Evolutionary conservation across 2,888 invertebrate genomes (phyloP), one percentile per base, ranked within the genome.

Genomic region (Brenthis daphne): DNA sequence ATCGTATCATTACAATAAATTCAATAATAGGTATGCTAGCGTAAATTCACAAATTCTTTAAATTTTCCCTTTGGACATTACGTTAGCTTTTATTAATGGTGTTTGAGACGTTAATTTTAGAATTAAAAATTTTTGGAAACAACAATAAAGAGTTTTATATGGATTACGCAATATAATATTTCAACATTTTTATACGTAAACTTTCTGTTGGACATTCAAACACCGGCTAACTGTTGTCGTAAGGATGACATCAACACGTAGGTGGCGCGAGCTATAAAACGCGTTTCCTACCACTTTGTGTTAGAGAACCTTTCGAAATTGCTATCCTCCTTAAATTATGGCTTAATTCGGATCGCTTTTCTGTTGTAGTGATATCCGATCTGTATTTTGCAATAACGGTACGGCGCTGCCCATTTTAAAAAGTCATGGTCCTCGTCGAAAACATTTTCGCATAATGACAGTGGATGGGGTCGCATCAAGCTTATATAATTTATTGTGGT

Each of bases 311-410:
- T 88, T 89, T 86, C 86, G 85, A 86, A 89, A 87, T 82, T 81
- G 77, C 79, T 84, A 84, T 88, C 85, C 81, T 84, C 83, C 80
- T 85, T 87, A 90, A 90, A 82, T 88, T 89, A 90, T 91, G 87
- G 87, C 90, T 92, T 90, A 90, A 92, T 91, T 90, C 82, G 78
- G 83, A 81, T 85, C 82, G 81, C 79, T 79, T 84, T 81, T 85
- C 83, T 80, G 84, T 85, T 85, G 84, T 85, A 80, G 76, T 82
- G 83, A 84, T 84, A 85, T 85, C 82, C 82, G 84, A 83, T 83
- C 82, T 73, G 76, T 76, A 75, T 81, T 80, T 82, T 79, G 79
- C 77, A 80, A 81, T 86, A 89, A 88, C 88, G 86, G 87, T 84
- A 82, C 80, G 77, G 65, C 72, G 72, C 78, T 80, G 77, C 81